Base-by-base conservation (phyloP, 2,113 vertebrate species). In the Dasyornis broadbenti region DNA sequence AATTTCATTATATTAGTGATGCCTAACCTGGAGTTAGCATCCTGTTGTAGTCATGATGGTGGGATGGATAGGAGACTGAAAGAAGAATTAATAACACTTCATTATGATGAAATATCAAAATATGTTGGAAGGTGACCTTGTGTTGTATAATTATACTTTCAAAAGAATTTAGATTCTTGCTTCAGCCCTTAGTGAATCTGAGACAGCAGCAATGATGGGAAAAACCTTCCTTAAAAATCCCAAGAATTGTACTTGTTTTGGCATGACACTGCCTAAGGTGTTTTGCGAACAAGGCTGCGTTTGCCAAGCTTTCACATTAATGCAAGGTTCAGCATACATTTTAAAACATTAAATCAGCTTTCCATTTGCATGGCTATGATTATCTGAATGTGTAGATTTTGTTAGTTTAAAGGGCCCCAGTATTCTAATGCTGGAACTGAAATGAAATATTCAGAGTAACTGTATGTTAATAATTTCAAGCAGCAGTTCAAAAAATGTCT, bases 241-340 rank as follows among this genome's bases (percentile, higher is more conserved):
- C 97, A 98, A 94, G 91, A 96, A 96, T 88, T 68, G n/a, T 98
- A 97, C 97, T 98, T 98, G 97, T 98, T 98, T 98, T 98, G 97
- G 97, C 97, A 97, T 91, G 97, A 96, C 82, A 92, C 91, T 93
- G 96, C 97, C 97, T 97, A 93, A 97, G 95, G 97, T 98, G 94
- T 94, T 91, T 95, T 92, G 84, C 72, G 9, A 98, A 98, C 82
- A 91, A 60, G 72, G 60, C 80, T 97, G 96, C 91, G 97, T 98
- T 97, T 96, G 97, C 97, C 97, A 92, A 94, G 91, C 82, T 96
- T 96, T 91, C 86, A 93, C 82, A 83, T 94, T 73, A 94, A 63
- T 42, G 9, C 49, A 86, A 15, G 26, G 31, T 78, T 90, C 79
- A 78, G 90, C 88, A 60, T 93, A 90, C 39, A 64, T 95, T 96